phyloP scores from a whole-genome alignment of 2,888 invertebrate species.

The Tortrix viridana region DNA sequence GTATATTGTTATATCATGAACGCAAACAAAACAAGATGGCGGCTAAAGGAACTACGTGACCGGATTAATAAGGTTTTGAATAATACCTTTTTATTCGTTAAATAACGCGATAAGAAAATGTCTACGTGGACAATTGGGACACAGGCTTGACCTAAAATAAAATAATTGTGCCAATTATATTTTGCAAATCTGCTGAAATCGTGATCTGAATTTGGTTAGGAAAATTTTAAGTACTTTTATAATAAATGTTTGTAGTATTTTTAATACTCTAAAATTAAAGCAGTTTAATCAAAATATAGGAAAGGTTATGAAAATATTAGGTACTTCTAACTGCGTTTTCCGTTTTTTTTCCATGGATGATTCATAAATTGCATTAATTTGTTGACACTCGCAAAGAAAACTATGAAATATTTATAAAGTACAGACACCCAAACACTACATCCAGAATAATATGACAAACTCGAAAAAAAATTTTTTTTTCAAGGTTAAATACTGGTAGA shows the following conservation, averaged over 20 bases:
- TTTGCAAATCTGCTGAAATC: constrained; percentile 30
- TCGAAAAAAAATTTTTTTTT: too few species aligned
- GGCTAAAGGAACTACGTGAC: constrained; percentile 40
- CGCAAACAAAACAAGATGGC: constrained; percentile 30
- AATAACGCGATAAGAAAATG: constrained; percentile 47
- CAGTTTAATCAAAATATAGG: neutral
- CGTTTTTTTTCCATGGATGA: too few species aligned
- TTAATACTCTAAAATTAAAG: neutral
- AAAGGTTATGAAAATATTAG: too few species aligned
- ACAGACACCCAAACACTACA: too few species aligned
- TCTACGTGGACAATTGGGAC: constrained; percentile 46
- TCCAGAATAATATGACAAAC: too few species aligned
- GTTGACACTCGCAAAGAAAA: too few species aligned
- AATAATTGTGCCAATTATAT: constrained; percentile 51
- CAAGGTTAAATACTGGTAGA: too few species aligned
- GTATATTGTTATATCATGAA: constrained; percentile 20
- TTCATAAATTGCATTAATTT: too few species aligned
- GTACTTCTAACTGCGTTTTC: too few species aligned
- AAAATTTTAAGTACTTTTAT: neutral
- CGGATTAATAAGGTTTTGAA: constrained; percentile 47
- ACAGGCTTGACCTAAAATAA: constrained; percentile 48
- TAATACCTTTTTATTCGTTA: constrained; percentile 44
- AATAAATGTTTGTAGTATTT: too few species aligned
- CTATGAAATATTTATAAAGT: too few species aligned
- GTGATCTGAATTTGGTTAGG: constrained; percentile 36